phyloP scores from a whole-genome alignment of 2,113 vertebrate species.

The Epinephelus moara region DNA sequence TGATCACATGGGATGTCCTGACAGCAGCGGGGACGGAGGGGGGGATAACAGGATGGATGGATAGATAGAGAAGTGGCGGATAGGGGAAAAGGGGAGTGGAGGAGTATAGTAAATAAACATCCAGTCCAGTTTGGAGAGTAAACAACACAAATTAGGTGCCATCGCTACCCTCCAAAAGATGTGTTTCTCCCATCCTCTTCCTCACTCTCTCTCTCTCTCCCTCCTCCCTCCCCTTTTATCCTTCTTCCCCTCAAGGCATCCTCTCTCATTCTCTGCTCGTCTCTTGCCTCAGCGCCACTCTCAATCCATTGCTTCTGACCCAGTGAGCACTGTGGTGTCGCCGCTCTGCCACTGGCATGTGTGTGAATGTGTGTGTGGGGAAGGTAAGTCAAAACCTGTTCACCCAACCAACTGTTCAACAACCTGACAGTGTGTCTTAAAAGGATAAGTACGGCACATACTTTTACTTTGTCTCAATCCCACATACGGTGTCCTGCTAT shows the following conservation, averaged over 20 bases:
- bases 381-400: conserved; percentile 33
- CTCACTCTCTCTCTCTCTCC: conserved; percentile 8
- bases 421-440: background rate
- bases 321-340: conserved; percentile 70
- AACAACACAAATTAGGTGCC: conserved; percentile 59
- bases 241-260: conserved; percentile 53
- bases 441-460: background rate
- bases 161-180: conserved; percentile 16
- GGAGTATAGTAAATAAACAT: conserved; percentile 52
- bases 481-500: background rate
- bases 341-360: conserved; percentile 25
- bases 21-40: conserved; percentile 13
- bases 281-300: conserved; percentile 75
- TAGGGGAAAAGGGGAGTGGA: background rate
- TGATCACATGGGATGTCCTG: conserved; percentile 57
- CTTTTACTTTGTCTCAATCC: background rate
- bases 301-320: conserved; percentile 76
- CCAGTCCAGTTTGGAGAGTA: conserved; percentile 11
- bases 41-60: conserved; percentile 42
- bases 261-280: conserved; percentile 48
- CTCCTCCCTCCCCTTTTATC: conserved; percentile 29
- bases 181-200: conserved; percentile 3
- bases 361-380: conserved; percentile 4
- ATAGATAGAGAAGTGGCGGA: background rate
- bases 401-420: background rate